Evolutionary conservation across 2,113 vertebrate species (phyloP).

Genomic region (Genyomyrus donnyi): DNA sequence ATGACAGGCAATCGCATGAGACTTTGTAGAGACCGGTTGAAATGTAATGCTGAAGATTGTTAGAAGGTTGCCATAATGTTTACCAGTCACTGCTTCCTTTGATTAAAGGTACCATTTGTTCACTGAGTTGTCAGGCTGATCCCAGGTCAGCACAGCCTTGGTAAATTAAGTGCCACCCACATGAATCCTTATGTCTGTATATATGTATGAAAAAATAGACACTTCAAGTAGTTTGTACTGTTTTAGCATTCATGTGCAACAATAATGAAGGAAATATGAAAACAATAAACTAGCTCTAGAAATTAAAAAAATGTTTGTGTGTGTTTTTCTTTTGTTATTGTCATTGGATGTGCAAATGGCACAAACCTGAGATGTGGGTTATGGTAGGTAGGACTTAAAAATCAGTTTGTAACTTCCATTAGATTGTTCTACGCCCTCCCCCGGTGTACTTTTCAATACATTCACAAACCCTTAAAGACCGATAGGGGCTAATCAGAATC

Average conservation of each 20-base stretch:
- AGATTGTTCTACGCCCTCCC: neutral
- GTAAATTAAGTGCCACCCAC: slow-evolving; percentile 5
- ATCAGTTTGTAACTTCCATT: neutral
- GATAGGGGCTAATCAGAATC: neutral
- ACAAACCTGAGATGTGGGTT: neutral
- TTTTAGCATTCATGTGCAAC: slow-evolving; percentile 65
- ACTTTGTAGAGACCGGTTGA: neutral
- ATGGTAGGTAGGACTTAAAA: neutral
- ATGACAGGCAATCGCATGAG: too few species aligned
- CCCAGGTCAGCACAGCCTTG: neutral
- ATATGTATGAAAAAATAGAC: slow-evolving; percentile 43
- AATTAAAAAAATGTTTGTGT: slow-evolving; percentile 30
- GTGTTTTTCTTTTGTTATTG: slow-evolving; percentile 28
- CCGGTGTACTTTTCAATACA: neutral
- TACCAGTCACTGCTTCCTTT: neutral
- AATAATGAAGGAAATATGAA: slow-evolving; percentile 51
- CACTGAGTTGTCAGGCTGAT: neutral
- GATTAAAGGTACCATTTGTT: neutral
- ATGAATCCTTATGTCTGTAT: slow-evolving; percentile 50
- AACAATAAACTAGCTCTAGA: slow-evolving; percentile 64
- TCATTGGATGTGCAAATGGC: neutral
- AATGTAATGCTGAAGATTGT: too few species aligned
- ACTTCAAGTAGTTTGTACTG: slow-evolving; percentile 64
- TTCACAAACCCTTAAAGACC: neutral
- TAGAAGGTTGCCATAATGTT: neutral